Evolutionary conservation across 2,113 vertebrate species (phyloP).

Genomic region (Osmerus eperlanus): DNA sequence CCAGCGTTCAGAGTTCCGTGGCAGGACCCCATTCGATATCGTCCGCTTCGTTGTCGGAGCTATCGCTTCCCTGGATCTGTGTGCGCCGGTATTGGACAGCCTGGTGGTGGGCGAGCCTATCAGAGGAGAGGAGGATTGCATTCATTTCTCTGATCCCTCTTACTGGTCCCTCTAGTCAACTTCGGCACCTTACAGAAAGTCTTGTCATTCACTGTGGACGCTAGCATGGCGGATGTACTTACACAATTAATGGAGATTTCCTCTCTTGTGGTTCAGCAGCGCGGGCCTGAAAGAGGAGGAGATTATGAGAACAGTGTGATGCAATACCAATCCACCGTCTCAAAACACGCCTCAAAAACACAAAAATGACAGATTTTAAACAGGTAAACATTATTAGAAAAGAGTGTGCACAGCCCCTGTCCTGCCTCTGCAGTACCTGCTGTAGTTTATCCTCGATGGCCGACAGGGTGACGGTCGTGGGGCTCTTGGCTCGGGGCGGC

Average conservation of each 20-base stretch:
- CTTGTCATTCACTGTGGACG: too few relatives aligned
- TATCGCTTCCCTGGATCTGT: constrained; percentile 76
- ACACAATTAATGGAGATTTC: constrained; percentile 71
- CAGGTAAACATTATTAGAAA: background rate
- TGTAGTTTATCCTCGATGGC: constrained; percentile 65
- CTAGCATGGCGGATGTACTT: constrained; percentile 35
- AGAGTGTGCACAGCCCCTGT: background rate
- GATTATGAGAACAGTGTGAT: background rate
- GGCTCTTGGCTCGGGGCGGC: constrained; percentile 23
- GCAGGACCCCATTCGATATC: constrained; percentile 89
- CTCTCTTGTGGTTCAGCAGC: constrained; percentile 39
- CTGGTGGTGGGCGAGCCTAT: constrained; percentile 78
- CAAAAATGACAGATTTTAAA: background rate
- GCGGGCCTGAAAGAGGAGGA: constrained; percentile 56
- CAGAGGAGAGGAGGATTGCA: background rate
- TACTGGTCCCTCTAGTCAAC: background rate
- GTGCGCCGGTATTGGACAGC: constrained; percentile 82
- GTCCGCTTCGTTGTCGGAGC: constrained; percentile 72
- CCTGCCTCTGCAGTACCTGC: constrained; percentile 52
- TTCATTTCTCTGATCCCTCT: too few relatives aligned
- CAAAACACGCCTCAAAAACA: background rate
- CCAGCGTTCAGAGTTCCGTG: constrained; percentile 80
- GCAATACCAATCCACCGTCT: too few relatives aligned
- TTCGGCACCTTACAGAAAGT: background rate
- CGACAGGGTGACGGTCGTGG: constrained; percentile 47